Base-by-base conservation (phyloP, 2,888 invertebrate species). In the Folsomia candida region DNA sequence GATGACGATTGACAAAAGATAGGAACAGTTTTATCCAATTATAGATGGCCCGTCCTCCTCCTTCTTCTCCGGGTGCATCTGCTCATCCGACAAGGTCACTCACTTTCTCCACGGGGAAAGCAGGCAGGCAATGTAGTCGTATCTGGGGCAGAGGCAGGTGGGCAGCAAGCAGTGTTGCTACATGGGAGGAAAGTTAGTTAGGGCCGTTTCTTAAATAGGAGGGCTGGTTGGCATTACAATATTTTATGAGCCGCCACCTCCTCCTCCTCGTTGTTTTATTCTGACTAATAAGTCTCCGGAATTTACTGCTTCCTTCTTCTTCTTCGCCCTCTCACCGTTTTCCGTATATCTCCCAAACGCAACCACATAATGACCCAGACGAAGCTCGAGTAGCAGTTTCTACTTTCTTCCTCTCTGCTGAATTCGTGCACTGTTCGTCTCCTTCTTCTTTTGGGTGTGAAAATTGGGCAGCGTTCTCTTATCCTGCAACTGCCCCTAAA, bases 351-450 rank as follows among this genome's bases (percentile, higher is more conserved):
- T 37, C 14, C 37, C 37, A 37, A n/a, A 37, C 2, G 11, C 51
- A 66, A 66, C 66, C 57, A 24, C 66, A 64, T 51, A 64, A 64
- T 51, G 24, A 64, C 64, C 37, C 37, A 9, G 37, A 37, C 37
- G 14, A 37, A 4, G 4, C 37, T 37, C 37, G 37, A 37, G 37
- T n/a, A n/a, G n/a, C n/a, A n/a, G n/a, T 37, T 37, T 37, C 37
- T 37, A 9, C 37, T 37, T 14, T 37, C 37, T 37, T 37, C n/a
- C 37, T 37, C 37, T 37, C 37, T 9, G 14, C 37, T 37, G 14
- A 9, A 37, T 37, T n/a, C n/a, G n/a, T n/a, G n/a, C n/a, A n/a
- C n/a, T n/a, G n/a, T n/a, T n/a, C n/a, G n/a, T n/a, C n/a, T n/a
- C n/a, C n/a, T n/a, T n/a, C n/a, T n/a, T n/a, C n/a, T n/a, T n/a